Evolutionary conservation across 2,888 invertebrate genomes (phyloP).

Genomic region (Odontothrips loti): DNA sequence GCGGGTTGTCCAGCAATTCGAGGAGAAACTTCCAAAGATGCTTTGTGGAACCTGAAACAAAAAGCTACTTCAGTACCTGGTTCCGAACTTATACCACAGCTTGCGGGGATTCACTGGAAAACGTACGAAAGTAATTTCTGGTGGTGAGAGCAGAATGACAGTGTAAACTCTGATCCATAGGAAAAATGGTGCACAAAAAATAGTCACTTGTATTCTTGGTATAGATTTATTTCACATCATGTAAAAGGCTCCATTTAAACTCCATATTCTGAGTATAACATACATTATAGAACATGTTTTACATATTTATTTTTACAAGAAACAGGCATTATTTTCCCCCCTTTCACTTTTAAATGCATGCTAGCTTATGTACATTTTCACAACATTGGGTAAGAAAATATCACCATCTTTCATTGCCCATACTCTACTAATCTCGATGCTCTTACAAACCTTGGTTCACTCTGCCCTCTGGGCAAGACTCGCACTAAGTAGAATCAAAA

Average conservation of each 20-base stretch:
- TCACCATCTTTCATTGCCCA: constrained; percentile 36
- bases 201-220: neutral
- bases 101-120: no score
- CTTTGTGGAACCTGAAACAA: constrained; percentile 72
- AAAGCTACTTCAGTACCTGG: constrained; percentile 29
- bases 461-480: constrained; percentile 18
- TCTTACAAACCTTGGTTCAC: constrained; percentile 26
- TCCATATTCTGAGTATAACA: constrained; percentile 37
- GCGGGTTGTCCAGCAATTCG: constrained; percentile 92
- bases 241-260: constrained; percentile 39
- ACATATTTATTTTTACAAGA: constrained; percentile 36
- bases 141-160: no score
- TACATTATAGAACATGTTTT: constrained; percentile 39
- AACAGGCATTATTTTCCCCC: constrained; percentile 37
- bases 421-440: constrained; percentile 32
- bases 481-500: constrained; percentile 26
- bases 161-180: no score
- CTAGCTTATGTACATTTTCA: constrained; percentile 38
- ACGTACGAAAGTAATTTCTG: no score
- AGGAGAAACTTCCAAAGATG: constrained; percentile 99
- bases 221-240: constrained; percentile 37
- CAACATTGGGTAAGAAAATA: constrained; percentile 38
- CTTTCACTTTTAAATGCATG: constrained; percentile 31
- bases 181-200: no score
- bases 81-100: neutral